Percentiles rank a stretch among this genome's conserved stretches.
Conservation (phyloP, 2,113 vertebrate genomes). For the Collichthys lucidus region DNA sequence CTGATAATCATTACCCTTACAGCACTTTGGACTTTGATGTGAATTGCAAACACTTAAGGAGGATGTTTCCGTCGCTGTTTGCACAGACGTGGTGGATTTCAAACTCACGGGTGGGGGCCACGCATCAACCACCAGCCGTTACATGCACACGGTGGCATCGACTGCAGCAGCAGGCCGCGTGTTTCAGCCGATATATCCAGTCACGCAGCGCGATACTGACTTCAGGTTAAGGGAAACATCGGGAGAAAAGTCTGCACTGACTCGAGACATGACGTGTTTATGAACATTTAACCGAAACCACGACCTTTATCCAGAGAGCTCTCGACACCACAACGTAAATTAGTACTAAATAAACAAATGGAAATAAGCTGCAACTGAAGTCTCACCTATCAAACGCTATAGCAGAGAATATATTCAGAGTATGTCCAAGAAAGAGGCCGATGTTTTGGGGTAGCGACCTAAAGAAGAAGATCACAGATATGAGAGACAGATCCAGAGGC, state of each 20-base stretch:
- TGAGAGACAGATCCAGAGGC: too few relatives aligned
- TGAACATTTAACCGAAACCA: neutral
- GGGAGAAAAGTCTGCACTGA: neutral
- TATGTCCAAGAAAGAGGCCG: too few relatives aligned
- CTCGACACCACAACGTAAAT: neutral
- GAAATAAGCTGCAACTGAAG: neutral
- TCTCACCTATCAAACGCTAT: too few relatives aligned
- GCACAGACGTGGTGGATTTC: constrained; percentile 56
- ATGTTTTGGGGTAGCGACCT: too few relatives aligned
- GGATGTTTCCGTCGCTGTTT: constrained; percentile 64
- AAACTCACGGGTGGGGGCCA: constrained; percentile 21
- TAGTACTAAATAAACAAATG: neutral
- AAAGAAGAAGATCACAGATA: too few relatives aligned
- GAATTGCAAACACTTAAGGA: constrained; percentile 57
- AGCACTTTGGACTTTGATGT: constrained; percentile 62
- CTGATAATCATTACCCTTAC: constrained; percentile 70
- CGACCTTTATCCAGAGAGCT: too few relatives aligned
- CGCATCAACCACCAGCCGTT: constrained; percentile 7
- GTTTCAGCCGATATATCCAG: neutral
- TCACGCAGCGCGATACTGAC: neutral
- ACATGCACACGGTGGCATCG: neutral
- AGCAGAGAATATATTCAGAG: too few relatives aligned
- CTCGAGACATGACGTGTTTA: neutral
- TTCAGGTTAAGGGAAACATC: neutral
- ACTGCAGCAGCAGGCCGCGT: neutral